Percentiles rank a stretch among this genome's conserved stretches.
These are phyloP conservation scores for Drosophila truncata DNA, from an alignment of 1,140 invertebrate species.

Conservation along the genomic window DNA sequence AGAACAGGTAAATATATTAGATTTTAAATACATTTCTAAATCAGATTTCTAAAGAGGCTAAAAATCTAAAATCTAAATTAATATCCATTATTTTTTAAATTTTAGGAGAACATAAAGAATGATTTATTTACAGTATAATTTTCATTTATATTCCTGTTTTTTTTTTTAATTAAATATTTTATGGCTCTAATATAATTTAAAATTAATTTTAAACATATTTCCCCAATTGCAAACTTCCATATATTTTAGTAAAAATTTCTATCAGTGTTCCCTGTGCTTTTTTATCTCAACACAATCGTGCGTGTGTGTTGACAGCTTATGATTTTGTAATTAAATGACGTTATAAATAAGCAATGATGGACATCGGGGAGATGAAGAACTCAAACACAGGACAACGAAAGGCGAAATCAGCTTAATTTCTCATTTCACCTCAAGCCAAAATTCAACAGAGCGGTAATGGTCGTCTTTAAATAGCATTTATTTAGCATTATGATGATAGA, in stretches of 20 bases:
- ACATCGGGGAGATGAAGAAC: background rate
- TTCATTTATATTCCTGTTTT: background rate
- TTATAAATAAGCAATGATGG: slow-evolving; percentile 55
- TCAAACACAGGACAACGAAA: background rate
- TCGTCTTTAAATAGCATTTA: slow-evolving; percentile 27
- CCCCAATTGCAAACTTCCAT: background rate
- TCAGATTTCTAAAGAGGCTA: too few relatives aligned
- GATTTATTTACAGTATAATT: background rate
- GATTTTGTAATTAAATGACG: slow-evolving; percentile 80
- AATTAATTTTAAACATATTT: background rate
- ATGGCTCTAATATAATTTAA: background rate
- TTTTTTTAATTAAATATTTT: background rate
- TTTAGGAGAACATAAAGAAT: background rate
- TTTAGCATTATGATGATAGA: slow-evolving; percentile 44
- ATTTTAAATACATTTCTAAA: background rate
- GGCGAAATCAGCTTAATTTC: background rate
- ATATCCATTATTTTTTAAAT: too few relatives aligned
- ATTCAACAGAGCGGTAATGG: slow-evolving; percentile 21
- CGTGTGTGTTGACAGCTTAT: slow-evolving; percentile 68
- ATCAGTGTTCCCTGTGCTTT: background rate
- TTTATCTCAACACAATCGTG: slow-evolving; percentile 5
- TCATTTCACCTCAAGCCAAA: slow-evolving; percentile 10
- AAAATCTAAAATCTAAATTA: too few relatives aligned
- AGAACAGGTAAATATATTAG: background rate
- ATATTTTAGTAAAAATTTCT: background rate